Percentiles rank a stretch among this genome's conserved stretches.
Evolutionary conservation across 1,140 invertebrate species (phyloP).

Genomic region (Lepidostoma basale): DNA sequence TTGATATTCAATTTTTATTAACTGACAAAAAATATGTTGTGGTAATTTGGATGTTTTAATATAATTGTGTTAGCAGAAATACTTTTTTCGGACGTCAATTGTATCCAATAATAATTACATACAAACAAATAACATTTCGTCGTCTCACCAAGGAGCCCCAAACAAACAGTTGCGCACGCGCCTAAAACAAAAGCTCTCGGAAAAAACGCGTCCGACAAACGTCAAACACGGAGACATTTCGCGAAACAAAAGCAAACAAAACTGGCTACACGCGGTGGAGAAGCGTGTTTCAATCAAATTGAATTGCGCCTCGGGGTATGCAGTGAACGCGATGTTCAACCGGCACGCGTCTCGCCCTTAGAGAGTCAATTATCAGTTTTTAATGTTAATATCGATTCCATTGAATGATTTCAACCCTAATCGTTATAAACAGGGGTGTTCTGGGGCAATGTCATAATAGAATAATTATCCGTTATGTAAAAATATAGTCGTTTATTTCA

Average conservation of each 20-base stretch:
- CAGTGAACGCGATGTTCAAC: neutral
- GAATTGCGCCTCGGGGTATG: slow-evolving; percentile 7
- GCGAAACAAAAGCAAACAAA: slow-evolving; percentile 9
- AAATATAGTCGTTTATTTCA: no score
- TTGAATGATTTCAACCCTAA: slow-evolving; percentile 6
- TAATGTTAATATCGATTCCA: slow-evolving; percentile 25
- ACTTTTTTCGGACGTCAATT: no score
- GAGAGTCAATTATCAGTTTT: slow-evolving; percentile 38
- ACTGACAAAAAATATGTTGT: no score
- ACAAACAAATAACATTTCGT: slow-evolving; percentile 27
- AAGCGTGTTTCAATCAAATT: slow-evolving; percentile 31
- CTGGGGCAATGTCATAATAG: neutral
- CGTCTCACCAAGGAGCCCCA: neutral
- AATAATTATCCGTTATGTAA: no score
- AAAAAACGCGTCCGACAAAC: slow-evolving; percentile 32
- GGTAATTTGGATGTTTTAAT: no score
- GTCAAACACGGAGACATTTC: slow-evolving; percentile 20
- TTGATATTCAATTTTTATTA: no score
- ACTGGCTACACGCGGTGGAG: slow-evolving; percentile 36
- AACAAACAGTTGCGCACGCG: slow-evolving; percentile 30
- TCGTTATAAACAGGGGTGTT: neutral
- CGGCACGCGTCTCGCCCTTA: slow-evolving; percentile 1
- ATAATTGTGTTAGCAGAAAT: no score
- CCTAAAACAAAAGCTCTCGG: slow-evolving; percentile 33
- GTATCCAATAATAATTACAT: slow-evolving; percentile 38